Base-by-base conservation (phyloP, 2,113 vertebrate genomes). In the Zonotrichia leucophrys region DNA sequence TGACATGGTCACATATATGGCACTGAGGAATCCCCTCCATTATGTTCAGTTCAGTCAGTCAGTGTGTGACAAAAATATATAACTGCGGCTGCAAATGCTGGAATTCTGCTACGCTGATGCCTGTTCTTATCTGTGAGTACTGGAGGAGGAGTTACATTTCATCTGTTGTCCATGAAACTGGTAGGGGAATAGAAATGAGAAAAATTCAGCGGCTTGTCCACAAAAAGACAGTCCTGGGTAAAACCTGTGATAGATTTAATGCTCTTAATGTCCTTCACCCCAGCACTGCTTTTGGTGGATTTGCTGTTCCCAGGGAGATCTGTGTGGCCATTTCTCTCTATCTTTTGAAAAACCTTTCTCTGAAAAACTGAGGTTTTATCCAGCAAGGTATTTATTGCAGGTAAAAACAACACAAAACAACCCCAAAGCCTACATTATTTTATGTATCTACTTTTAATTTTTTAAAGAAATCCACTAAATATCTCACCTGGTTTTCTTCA, bases 1-100 rank as follows among this genome's bases (percentile, higher is more conserved):
- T 18, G 42, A 31, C 1, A 1, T 11, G 8, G 20, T 73, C 21
- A 11, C 47, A 8, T 15, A 1, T 1, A 4, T 35, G 16, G 21
- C 27, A 42, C 19, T 27, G 60, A 49, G 15, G 64, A 76, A 64
- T 92, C 17, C 19, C 24, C 24, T 28, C 12, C 5, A 3, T 46
- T 82, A 6, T 12, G 31, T 28, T 90, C 12, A 28, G 15, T 70
- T 78, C 46, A 7, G 0, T 79, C 44, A n/a, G 16, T 35, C 8
- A 68, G 2, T 3, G 9, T 55, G 35, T 13, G 17, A 42, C 15
- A 70, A n/a, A 66, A 46, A 50, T 30, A 18, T 0, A 1, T 2
- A 77, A 47, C 14, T 91, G 39, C 47, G 53, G 22, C 22, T 76
- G n/a, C 44, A 80, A 66, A 74, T 37, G 15, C 20, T 63, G 52